phyloP scores from a whole-genome alignment of 2,888 invertebrate genomes.

The Polietes domitor region DNA sequence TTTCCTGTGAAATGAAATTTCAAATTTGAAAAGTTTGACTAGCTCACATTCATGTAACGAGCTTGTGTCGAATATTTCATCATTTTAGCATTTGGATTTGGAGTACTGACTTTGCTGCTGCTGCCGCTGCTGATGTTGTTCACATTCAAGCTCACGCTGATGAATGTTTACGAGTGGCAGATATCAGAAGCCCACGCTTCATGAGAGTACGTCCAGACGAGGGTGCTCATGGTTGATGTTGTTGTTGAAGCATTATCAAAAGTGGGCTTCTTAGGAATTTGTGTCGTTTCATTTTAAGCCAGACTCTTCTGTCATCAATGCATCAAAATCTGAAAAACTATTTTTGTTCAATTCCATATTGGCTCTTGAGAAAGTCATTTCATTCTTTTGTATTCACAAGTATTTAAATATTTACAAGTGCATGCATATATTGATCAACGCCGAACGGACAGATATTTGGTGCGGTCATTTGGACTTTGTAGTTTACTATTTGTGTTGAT shows the following conservation, averaged over 20 bases:
- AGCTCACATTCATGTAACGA: slow-evolving; percentile 49
- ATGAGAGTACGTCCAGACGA: slow-evolving; percentile 46
- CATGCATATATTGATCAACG: no score
- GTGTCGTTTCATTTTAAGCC: neutral
- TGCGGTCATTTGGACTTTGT: no score
- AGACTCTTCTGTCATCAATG: neutral
- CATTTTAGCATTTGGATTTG: slow-evolving; percentile 49
- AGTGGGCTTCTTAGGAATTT: slow-evolving; percentile 26
- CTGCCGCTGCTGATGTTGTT: neutral
- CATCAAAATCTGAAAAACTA: neutral
- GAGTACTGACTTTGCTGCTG: neutral
- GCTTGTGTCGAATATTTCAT: slow-evolving; percentile 50
- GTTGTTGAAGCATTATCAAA: slow-evolving; percentile 32
- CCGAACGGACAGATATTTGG: no score
- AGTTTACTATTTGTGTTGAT: no score
- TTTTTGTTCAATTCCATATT: neutral
- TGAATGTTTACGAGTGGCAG: slow-evolving; percentile 2
- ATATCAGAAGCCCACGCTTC: slow-evolving; percentile 37
- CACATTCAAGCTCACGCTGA: neutral
- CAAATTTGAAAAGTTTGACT: slow-evolving; percentile 42
- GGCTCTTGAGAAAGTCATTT: no score
- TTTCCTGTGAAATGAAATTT: slow-evolving; percentile 54
- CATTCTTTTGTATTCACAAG: no score
- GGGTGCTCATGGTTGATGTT: slow-evolving; percentile 39
- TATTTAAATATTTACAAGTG: no score